phyloP scores from a whole-genome alignment of 2,797 vertebrate genomes.

The Carapus acus region DNA sequence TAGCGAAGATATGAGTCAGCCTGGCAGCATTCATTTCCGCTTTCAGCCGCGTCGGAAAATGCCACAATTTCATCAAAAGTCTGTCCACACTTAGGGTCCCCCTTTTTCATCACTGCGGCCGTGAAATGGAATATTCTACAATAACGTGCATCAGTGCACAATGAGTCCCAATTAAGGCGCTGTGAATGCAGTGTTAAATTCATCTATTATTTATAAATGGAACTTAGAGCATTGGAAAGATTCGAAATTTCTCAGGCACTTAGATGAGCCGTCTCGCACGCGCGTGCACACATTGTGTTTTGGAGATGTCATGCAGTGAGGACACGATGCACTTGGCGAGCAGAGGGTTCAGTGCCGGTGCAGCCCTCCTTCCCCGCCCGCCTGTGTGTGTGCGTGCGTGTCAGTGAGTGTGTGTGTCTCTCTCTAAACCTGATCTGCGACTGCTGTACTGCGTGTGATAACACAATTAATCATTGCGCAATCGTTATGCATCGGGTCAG shows the following conservation, averaged over 20 bases:
- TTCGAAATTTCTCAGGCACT: constrained; percentile 62
- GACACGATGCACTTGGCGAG: constrained; percentile 36
- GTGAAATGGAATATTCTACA: constrained; percentile 49
- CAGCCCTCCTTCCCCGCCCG: too few species aligned
- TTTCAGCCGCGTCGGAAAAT: constrained; percentile 14
- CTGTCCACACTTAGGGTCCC: constrained; percentile 7
- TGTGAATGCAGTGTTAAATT: constrained; percentile 60
- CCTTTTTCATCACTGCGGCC: constrained; percentile 17
- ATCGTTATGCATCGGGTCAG: constrained; percentile 48
- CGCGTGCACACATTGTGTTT: constrained; percentile 21
- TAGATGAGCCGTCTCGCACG: constrained; percentile 38
- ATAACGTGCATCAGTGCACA: constrained; percentile 48
- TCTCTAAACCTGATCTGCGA: constrained; percentile 31
- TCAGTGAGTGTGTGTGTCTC: constrained; percentile 9
- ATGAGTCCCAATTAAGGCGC: constrained; percentile 59
- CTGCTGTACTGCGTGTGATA: constrained; percentile 17
- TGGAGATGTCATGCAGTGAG: constrained; percentile 34
- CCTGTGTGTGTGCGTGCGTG: constrained; percentile 16
- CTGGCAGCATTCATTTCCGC: constrained; percentile 12
- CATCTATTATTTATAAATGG: constrained; percentile 66
- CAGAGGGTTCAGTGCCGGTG: neutral
- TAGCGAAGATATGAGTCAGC: constrained; percentile 19
- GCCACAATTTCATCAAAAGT: constrained; percentile 10
- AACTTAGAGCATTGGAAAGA: constrained; percentile 67
- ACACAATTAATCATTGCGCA: constrained; percentile 48